Conservation (phyloP, 1,140 invertebrate species). For the Campoletis sonorensis region DNA sequence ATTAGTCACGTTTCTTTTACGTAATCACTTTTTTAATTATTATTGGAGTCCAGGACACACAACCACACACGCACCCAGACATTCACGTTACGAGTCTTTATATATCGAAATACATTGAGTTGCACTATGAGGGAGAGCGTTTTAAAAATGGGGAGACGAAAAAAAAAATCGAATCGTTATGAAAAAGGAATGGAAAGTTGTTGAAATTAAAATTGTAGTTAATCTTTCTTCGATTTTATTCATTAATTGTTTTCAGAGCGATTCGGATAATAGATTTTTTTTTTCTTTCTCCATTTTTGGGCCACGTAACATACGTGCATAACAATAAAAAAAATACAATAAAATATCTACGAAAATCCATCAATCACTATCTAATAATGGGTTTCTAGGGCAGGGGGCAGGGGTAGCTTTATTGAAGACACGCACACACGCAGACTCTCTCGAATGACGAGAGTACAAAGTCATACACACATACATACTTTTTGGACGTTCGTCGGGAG, state of each 20-base stretch:
- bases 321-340: slow-evolving; percentile 1
- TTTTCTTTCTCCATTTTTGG: slow-evolving; percentile 1
- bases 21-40: slow-evolving; percentile 3
- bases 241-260: too few relatives aligned
- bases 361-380: slow-evolving; percentile 29
- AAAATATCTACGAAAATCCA: background rate
- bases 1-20: too few relatives aligned
- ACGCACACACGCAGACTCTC: slow-evolving; percentile 40
- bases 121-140: slow-evolving; percentile 12
- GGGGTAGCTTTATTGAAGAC: slow-evolving; percentile 21
- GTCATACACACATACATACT: slow-evolving; percentile 53
- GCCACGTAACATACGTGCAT: slow-evolving; percentile 33
- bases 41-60: background rate
- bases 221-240: too few relatives aligned
- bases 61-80: slow-evolving; percentile 14
- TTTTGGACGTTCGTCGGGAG: slow-evolving; percentile 47
- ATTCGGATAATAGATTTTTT: too few relatives aligned
- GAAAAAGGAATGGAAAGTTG: too few relatives aligned
- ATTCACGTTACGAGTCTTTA: background rate
- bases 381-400: background rate
- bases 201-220: too few relatives aligned
- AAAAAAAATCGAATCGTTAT: too few relatives aligned
- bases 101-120: slow-evolving; percentile 30
- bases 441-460: slow-evolving; percentile 25
- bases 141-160: too few relatives aligned